phyloP scores from a whole-genome alignment of 1,140 invertebrate species.

The Branchinecta lynchi region DNA sequence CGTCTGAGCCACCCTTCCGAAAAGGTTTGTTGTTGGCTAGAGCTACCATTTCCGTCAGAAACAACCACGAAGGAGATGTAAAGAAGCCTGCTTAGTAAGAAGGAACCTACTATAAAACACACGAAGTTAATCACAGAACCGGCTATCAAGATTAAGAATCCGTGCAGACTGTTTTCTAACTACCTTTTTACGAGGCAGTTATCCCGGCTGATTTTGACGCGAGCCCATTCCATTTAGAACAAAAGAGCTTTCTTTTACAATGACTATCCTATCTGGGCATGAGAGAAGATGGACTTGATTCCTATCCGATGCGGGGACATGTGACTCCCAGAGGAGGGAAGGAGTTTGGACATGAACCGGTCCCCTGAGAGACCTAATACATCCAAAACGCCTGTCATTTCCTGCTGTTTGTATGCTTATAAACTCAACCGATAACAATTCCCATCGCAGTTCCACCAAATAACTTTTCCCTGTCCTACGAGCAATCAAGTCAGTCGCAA shows the following conservation, averaged over 20 bases:
- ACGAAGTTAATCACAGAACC: too few relatives aligned
- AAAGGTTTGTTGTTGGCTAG: too few relatives aligned
- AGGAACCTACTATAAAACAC: too few relatives aligned
- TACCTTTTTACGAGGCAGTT: constrained; percentile 10
- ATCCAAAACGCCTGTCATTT: constrained; percentile 1
- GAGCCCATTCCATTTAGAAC: neutral
- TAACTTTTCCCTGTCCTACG: neutral
- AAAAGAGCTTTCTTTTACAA: neutral
- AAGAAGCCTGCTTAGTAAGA: too few relatives aligned
- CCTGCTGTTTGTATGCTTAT: constrained; percentile 4
- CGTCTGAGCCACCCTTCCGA: too few relatives aligned
- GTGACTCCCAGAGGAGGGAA: neutral
- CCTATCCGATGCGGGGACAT: neutral
- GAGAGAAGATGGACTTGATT: neutral
- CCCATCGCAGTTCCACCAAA: neutral
- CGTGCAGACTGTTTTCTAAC: neutral
- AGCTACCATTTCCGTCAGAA: too few relatives aligned
- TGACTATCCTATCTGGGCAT: neutral
- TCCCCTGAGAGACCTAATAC: neutral
- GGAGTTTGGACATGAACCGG: neutral
- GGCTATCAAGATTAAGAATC: too few relatives aligned
- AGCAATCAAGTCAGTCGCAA: neutral
- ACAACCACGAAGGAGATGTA: too few relatives aligned
- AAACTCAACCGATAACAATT: constrained; percentile 7
- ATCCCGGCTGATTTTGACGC: neutral